Conservation (phyloP, 2,888 invertebrate species). For the Agrilus mali region DNA sequence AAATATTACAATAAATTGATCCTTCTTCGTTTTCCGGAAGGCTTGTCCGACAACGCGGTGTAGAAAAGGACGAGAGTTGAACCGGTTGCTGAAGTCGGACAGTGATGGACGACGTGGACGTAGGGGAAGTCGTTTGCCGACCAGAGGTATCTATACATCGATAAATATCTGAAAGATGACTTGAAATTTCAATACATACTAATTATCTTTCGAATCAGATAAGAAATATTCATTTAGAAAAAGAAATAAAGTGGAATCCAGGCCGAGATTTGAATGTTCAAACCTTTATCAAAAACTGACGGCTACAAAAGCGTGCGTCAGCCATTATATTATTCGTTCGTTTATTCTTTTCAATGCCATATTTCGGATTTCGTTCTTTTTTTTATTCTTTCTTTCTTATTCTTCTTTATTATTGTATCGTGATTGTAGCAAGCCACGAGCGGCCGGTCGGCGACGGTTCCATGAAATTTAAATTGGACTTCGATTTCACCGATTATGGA, state of each 20-base stretch:
- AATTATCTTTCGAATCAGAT: slow-evolving; percentile 35
- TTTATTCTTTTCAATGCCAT: too few relatives aligned
- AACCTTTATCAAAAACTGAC: slow-evolving; percentile 18
- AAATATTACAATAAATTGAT: slow-evolving; percentile 27
- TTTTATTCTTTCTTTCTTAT: too few relatives aligned
- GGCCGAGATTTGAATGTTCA: slow-evolving; percentile 15
- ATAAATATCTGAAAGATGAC: slow-evolving; percentile 33
- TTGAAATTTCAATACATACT: slow-evolving; percentile 36
- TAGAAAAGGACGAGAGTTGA: not conserved
- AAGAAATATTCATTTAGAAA: slow-evolving; percentile 31
- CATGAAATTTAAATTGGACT: too few relatives aligned
- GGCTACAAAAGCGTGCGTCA: slow-evolving; percentile 8
- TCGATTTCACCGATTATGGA: too few relatives aligned
- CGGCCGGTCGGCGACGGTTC: too few relatives aligned
- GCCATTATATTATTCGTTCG: too few relatives aligned
- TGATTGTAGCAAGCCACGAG: too few relatives aligned
- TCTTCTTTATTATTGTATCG: too few relatives aligned
- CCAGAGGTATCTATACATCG: slow-evolving; percentile 25
- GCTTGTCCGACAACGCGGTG: not conserved
- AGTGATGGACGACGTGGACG: slow-evolving; percentile 11
- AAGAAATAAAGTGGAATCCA: slow-evolving; percentile 22
- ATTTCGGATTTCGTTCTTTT: too few relatives aligned
- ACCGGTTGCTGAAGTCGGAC: not conserved
- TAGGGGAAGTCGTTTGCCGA: slow-evolving; percentile 16
- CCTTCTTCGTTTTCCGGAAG: slow-evolving; percentile 7